Base-by-base conservation (phyloP, 2,888 invertebrate genomes). In the Mystacides longicornis region DNA sequence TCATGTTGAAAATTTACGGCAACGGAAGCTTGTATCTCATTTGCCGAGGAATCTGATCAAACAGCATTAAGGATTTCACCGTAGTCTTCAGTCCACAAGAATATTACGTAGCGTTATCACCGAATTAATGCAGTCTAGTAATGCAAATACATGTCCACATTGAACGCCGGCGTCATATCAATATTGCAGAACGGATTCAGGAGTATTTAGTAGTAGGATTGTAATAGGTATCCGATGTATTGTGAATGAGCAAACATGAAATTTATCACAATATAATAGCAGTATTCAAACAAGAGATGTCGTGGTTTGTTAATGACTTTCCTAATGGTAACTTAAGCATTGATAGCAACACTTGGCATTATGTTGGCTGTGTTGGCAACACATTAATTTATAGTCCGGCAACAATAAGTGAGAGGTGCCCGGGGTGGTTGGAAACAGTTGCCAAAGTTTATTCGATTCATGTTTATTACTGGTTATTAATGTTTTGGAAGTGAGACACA, bases 221-320 rank as follows among this genome's bases (percentile, higher is more conserved):
- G n/a, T n/a, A n/a, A n/a, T n/a, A n/a, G 14, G 4, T 37, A 37
- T 37, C 16, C 11, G 14, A 37, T 37, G 37, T 14, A 16, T 3
- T 37, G 37, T 37, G 14, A 3, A 37, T 37, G 45, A 20, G 20
- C 16, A 45, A 45, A 45, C n/a, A n/a, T n/a, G n/a, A n/a, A 21
- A 45, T 45, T 45, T 45, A 45, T 43, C 16, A 18, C 16, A 9
- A 11, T 45, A 5, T 7, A 20, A 45, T 45, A 9, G n/a, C n/a
- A n/a, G 20, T 45, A 7, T 21, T 20, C 7, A 16, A 21, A 16
- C 45, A 45, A 45, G n/a, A 22, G 48, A 48, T 48, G 48, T 48
- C 48, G 48, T 16, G 48, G 48, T 48, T 23, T 11, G 48, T 48
- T 48, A 48, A 48, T 48, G 48, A 48, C 48, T 48, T 48, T 48